Conservation (phyloP, 1,140 invertebrate genomes). For the Hycleus cichorii region DNA sequence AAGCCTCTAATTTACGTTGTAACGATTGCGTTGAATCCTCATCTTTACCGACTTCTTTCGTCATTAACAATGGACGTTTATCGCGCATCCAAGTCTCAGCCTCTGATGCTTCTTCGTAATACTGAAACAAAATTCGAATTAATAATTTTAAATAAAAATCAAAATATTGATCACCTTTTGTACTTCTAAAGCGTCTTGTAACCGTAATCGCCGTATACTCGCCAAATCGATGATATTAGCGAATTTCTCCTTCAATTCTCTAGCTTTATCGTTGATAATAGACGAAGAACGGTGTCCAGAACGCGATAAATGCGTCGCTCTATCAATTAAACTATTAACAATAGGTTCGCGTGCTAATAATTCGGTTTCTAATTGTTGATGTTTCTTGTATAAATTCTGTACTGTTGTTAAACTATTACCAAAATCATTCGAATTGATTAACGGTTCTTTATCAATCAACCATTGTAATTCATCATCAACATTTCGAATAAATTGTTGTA, state of each 20-base stretch:
- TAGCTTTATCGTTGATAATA: constrained; percentile 59
- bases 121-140: constrained; percentile 46
- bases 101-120: constrained; percentile 80
- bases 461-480: constrained; percentile 81
- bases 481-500: constrained; percentile 80
- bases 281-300: constrained; percentile 74
- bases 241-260: constrained; percentile 57
- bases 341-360: constrained; percentile 74
- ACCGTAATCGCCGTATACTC: constrained; percentile 57
- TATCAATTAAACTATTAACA: constrained; percentile 58
- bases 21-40: constrained; percentile 76
- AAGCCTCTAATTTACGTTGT: constrained; percentile 72
- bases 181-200: constrained; percentile 77
- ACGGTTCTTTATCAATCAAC: constrained; percentile 77
- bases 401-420: constrained; percentile 75
- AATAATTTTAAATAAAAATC: constrained; percentile 20
- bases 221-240: constrained; percentile 61
- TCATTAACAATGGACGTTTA: constrained; percentile 66
- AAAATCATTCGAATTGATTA: constrained; percentile 71
- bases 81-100: constrained; percentile 82
- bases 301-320: constrained; percentile 71
- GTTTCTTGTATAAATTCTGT: constrained; percentile 94
- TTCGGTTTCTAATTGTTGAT: constrained; percentile 79
- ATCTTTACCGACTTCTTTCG: constrained; percentile 75
- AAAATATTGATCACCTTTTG: constrained; percentile 56